A percentile compares a stretch with the other conserved stretches of the same genome.
Evolutionary conservation across 2,113 vertebrate genomes (phyloP).

Genomic region (Engraulis encrasicolus): DNA sequence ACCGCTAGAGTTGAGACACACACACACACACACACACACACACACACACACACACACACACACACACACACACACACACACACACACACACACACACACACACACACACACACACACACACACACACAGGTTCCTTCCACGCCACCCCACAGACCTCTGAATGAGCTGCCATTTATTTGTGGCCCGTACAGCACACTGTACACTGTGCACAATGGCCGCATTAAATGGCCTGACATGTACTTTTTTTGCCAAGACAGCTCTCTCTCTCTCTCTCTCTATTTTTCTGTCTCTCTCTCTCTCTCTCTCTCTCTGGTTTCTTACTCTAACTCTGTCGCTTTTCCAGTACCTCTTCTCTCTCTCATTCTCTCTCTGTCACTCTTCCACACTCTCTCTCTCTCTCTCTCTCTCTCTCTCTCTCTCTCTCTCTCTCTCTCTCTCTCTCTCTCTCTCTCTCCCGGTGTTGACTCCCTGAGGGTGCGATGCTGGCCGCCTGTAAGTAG

Average conservation of each 20-base stretch:
- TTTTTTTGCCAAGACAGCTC: conserved; percentile 56
- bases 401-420: background rate
- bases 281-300: background rate
- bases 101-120: conserved; percentile 60
- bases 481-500: conserved; percentile 57
- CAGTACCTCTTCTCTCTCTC: conserved; percentile 53
- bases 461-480: conserved; percentile 44
- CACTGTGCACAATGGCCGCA: conserved; percentile 29
- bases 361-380: background rate
- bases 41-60: conserved; percentile 55
- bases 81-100: conserved; percentile 63
- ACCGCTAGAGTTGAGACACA: no score
- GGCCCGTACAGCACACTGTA: conserved; percentile 50
- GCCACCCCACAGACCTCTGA: conserved; percentile 58
- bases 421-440: background rate
- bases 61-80: conserved; percentile 63
- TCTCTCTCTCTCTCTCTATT: conserved; percentile 46
- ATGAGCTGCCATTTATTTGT: conserved; percentile 66
- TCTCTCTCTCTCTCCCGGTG: conserved; percentile 23
- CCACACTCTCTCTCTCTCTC: background rate
- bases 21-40: conserved; percentile 66
- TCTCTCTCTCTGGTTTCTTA: conserved; percentile 6
- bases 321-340: no score
- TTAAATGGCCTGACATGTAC: conserved; percentile 60
- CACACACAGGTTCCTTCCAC: conserved; percentile 62